Conservation (phyloP, 2,888 invertebrate species). For the Drosophila dives region DNA sequence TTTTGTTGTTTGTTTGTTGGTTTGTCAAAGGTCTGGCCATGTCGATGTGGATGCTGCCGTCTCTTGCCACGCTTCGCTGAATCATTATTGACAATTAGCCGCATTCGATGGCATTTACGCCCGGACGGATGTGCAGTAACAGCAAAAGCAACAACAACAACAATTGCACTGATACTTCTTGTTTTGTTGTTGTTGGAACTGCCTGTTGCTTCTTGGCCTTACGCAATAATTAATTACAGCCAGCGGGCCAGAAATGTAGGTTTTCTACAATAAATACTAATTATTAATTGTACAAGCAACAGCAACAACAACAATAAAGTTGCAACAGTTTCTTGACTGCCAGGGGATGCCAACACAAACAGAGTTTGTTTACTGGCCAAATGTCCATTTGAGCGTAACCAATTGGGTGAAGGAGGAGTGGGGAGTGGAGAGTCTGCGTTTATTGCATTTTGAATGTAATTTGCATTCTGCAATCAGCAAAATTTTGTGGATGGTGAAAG, state of each 20-base stretch:
- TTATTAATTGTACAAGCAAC: conserved; percentile 69
- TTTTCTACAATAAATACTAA: conserved; percentile 70
- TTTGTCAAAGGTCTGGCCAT: conserved; percentile 75
- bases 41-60: conserved; percentile 64
- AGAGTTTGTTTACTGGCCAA: conserved; percentile 31
- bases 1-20: conserved; percentile 46
- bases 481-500: neutral
- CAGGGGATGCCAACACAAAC: conserved; percentile 50
- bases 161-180: conserved; percentile 27
- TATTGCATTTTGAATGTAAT: conserved; percentile 19
- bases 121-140: conserved; percentile 70
- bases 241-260: conserved; percentile 74
- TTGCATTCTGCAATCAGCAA: conserved; percentile 28
- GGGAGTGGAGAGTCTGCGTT: neutral
- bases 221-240: conserved; percentile 76
- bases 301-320: conserved; percentile 41
- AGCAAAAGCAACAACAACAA: conserved; percentile 41
- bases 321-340: conserved; percentile 63
- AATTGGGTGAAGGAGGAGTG: neutral
- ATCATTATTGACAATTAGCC: conserved; percentile 80
- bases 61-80: conserved; percentile 77
- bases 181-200: conserved; percentile 28
- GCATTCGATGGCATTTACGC: conserved; percentile 74
- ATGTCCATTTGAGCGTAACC: conserved; percentile 69
- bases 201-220: conserved; percentile 74